A percentile compares a stretch with the other conserved stretches of the same genome.
phyloP scores from a whole-genome alignment of 2,113 vertebrate genomes.

The Nyctereutes procyonoides region DNA sequence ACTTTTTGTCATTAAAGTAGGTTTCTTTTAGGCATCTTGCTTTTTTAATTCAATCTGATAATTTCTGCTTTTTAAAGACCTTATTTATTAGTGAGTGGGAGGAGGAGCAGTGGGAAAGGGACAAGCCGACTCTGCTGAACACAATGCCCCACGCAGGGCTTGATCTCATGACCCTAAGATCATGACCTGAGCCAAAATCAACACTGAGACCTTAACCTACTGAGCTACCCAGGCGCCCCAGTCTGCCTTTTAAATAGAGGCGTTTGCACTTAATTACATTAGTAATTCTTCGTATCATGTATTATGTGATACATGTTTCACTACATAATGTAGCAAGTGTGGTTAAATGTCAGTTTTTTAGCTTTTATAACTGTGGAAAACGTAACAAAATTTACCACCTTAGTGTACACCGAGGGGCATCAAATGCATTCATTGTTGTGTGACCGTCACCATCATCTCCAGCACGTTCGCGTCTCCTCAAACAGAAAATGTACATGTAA shows the following conservation, averaged over 20 bases:
- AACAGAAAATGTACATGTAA: background rate
- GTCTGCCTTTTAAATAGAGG: background rate
- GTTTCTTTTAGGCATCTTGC: background rate
- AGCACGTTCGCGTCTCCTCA: background rate
- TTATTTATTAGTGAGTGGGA: background rate
- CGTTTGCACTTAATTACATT: background rate
- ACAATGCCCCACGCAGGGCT: background rate
- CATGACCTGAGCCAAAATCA: background rate
- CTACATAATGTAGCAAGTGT: background rate
- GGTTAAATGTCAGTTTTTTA: background rate
- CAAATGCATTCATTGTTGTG: background rate
- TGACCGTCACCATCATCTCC: background rate
- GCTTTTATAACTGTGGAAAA: background rate
- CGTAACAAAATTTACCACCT: background rate
- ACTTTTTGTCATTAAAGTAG: background rate
- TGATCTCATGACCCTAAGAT: background rate
- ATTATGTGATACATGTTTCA: background rate
- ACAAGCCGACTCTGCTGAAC: background rate
- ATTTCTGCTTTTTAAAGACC: background rate
- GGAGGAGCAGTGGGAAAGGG: background rate
- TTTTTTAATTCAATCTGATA: background rate
- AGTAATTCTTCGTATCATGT: background rate
- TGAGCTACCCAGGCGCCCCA: background rate
- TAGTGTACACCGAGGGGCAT: background rate
- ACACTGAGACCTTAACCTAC: background rate